Evolutionary conservation across 2,113 vertebrate genomes (phyloP), one percentile per base, ranked within the genome.

Genomic region (Ageneiosus marmoratus): DNA sequence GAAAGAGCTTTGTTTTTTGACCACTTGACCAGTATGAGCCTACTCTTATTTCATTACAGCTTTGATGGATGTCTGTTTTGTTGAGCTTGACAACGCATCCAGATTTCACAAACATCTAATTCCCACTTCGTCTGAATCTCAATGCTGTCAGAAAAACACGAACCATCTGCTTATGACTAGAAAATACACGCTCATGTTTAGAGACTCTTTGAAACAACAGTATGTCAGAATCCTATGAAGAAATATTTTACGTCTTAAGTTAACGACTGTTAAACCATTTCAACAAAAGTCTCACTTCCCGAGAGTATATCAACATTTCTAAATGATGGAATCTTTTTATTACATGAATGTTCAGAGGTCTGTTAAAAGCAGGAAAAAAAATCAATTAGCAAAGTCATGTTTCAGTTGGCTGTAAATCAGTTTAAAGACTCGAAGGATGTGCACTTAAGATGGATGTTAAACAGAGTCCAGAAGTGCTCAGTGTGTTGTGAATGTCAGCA

Each of bases 1-100:
- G 44, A 73, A 50, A 32, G 27, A 18, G 27, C 3, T 55, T 24
- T 20, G 18, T 50, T 32, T 51, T 46, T 27, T 51, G 16, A 6
- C 13, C 55, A 15, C 29, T 22, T 32, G 27, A 15, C 20, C n/a
- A 50, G 80, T 67, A 73, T 51, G 6, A 50, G 53, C 80, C 67
- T 15, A 46, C 11, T n/a, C 44, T 48, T 32, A 60, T 60, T 27
- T 60, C n/a, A 32, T 73, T 44, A 11, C 9, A 3, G 44, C 51
- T 56, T 37, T 41, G 20, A 80, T 20, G 32, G 46, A 80, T 6
- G 65, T 3, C 44, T 73, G 79, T 58, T 74, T 82, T 82, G 69
- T 74, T 48, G 6, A 74, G 55, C 69, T 20, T 48, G n/a, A 48
- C 24, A 55, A 80, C 56, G 79, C 13, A 80, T 50, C 37, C 60